Base-by-base conservation (phyloP, 2,888 invertebrate species). In the Limnephilus marmoratus region DNA sequence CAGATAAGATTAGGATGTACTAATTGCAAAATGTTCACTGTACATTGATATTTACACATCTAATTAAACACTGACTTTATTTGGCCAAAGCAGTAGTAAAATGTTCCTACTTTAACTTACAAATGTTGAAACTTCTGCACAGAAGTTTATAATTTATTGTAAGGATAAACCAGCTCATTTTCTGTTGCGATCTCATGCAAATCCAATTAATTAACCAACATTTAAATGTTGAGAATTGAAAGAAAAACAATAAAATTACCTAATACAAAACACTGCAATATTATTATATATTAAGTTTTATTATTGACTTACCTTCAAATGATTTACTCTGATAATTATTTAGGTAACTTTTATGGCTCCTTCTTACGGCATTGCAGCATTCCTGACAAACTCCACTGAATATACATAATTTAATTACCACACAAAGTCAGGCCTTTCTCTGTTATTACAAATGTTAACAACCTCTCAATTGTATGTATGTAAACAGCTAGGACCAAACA, bases 331-430 rank as follows among this genome's bases (percentile, higher is more conserved):
- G 34, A 15, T 82, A 82, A 82, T 15, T 82, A 18, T 82, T 82
- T 24, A 15, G 37, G 37, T 37, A 34, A 24, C 18, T 83, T 83
- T 83, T 83, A 12, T 3, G 31, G 24, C 31, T 13, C 83, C 18
- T 83, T 83, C 37, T 34, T 37, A 45, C 86, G 12, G 86, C 90
- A n/a, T 86, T 92, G 92, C 86, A 86, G 41, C 49, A 86, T 86
- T 86, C n/a, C 24, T 29, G 86, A 12, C n/a, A 49, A 45, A 45
- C 18, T 86, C 45, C 49, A 86, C 37, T 45, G 86, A 37, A 83
- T 68, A 1, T 68, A 68, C 83, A 83, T 83, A 18, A 83, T 37
- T 24, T 24, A 83, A 83, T 31, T 83, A 37, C 3, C 83, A 37
- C 15, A 37, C 83, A 11, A 11, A 83, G 83, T 68, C 9, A 34